Conservation (phyloP, 2,888 invertebrate species). For the Achlya flavicornis region DNA sequence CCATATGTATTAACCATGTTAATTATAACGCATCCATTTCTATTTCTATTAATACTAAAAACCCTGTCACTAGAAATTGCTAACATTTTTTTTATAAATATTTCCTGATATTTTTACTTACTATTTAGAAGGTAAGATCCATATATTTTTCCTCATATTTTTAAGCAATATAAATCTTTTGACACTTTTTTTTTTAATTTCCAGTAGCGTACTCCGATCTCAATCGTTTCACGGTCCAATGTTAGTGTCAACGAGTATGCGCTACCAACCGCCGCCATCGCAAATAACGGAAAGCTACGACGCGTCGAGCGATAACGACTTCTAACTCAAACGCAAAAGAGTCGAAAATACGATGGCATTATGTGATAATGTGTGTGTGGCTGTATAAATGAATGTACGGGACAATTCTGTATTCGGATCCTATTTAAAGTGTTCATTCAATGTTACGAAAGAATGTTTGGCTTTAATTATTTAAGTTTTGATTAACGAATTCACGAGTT, state of each 20-base stretch:
- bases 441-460: slow-evolving; percentile 9
- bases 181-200: slow-evolving; percentile 29
- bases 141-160: background rate
- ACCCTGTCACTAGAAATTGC: background rate
- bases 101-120: background rate
- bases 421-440: slow-evolving; percentile 5
- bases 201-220: slow-evolving; percentile 84
- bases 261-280: slow-evolving; percentile 54
- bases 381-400: slow-evolving; percentile 19
- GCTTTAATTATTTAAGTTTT: slow-evolving; percentile 13
- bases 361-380: slow-evolving; percentile 51
- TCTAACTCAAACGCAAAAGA: slow-evolving; percentile 53
- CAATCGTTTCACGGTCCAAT: slow-evolving; percentile 86
- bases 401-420: slow-evolving; percentile 11
- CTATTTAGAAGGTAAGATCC: background rate
- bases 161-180: background rate
- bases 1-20: background rate
- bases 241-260: slow-evolving; percentile 61
- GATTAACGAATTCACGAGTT: background rate
- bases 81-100: background rate
- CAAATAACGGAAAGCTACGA: slow-evolving; percentile 72
- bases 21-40: background rate
- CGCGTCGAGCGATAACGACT: slow-evolving; percentile 82
- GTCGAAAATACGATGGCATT: slow-evolving; percentile 47
- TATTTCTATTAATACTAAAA: background rate